Evolutionary conservation across 1,140 invertebrate species (phyloP).

Genomic region (Hetaerina americana): DNA sequence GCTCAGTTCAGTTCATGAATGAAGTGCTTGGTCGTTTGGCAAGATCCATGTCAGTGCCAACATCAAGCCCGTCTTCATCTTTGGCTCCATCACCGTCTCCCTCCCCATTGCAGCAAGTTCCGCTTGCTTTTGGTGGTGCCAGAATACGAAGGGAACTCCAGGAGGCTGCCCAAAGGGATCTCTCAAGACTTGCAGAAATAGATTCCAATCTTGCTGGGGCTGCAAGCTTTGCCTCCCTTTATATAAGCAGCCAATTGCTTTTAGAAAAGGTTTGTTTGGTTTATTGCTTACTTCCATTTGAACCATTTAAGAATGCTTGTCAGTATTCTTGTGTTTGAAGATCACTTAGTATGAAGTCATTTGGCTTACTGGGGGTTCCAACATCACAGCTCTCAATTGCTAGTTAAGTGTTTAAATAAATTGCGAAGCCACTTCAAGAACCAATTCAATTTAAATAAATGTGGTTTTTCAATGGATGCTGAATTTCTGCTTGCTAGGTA

Average conservation of each 20-base stretch:
- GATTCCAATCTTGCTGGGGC: slow-evolving; percentile 68
- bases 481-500: no score
- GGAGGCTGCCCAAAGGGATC: slow-evolving; percentile 55
- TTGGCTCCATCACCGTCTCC: not conserved
- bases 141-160: not conserved
- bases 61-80: not conserved
- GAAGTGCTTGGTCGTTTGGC: not conserved
- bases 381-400: no score
- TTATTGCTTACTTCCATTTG: slow-evolving; percentile 3
- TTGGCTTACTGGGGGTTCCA: no score
- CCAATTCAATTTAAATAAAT: no score
- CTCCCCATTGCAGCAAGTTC: not conserved
- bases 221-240: slow-evolving; percentile 72
- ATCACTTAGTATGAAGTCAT: no score
- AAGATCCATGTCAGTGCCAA: not conserved
- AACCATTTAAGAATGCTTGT: no score
- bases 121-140: not conserved
- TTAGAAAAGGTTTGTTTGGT: slow-evolving; percentile 27
- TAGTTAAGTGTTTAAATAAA: no score
- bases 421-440: no score
- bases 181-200: slow-evolving; percentile 67
- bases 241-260: slow-evolving; percentile 42
- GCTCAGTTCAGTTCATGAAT: not conserved
- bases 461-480: no score
- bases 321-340: no score